These are phyloP conservation scores for Alloscopus bannaensis DNA, from an alignment of 2,888 invertebrate genomes.

Conservation along the genomic window DNA sequence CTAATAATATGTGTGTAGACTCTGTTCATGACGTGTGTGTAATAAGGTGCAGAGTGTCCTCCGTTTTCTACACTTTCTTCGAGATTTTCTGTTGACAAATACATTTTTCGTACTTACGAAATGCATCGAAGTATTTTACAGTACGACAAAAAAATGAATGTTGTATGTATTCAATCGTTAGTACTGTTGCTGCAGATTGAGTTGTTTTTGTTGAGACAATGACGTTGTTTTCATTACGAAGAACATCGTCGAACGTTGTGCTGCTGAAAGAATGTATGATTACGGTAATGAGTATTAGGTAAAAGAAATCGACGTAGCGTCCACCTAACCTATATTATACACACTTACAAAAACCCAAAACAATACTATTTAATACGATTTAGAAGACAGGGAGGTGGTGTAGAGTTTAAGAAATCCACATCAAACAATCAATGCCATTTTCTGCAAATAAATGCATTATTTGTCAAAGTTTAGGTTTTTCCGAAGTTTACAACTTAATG, in stretches of 20 bases:
- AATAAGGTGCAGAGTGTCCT: not conserved
- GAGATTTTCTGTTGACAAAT: not conserved
- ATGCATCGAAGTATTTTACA: not conserved
- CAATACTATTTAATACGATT: conserved; percentile 16
- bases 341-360: conserved; percentile 15
- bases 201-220: not conserved
- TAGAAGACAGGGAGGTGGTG: not conserved
- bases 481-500: not conserved
- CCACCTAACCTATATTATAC: conserved; percentile 15
- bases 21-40: not conserved
- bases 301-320: conserved; percentile 20
- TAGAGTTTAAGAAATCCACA: conserved; percentile 23
- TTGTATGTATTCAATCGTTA: not conserved
- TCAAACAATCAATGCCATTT: conserved; percentile 61
- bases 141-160: not conserved
- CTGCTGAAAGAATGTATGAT: not conserved
- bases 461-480: conserved; percentile 8
- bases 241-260: no score
- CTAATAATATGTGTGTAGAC: no score
- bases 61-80: not conserved
- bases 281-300: conserved; percentile 1
- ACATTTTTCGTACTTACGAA: not conserved
- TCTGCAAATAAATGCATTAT: conserved; percentile 26
- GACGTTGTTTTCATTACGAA: not conserved
- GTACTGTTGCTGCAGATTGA: not conserved